These are phyloP conservation scores for Lepus europaeus DNA, from an alignment of 2,113 vertebrate genomes.

Conservation along the genomic window DNA sequence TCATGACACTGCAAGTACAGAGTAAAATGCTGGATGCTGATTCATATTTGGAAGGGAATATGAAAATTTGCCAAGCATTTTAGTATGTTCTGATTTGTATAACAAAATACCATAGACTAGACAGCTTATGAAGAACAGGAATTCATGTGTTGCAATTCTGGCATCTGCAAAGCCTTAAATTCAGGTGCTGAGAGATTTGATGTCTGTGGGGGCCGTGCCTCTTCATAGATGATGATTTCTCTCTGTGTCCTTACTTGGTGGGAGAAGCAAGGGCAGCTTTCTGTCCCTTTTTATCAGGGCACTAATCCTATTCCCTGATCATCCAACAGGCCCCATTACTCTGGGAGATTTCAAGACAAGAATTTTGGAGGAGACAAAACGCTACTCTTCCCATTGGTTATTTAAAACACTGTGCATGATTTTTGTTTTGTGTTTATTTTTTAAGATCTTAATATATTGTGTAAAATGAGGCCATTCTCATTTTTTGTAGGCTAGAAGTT, in stretches of 20 bases:
- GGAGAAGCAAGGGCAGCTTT: no score
- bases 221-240: no score
- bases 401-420: neutral
- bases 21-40: neutral
- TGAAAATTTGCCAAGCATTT: neutral
- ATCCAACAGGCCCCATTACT: no score
- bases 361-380: neutral
- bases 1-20: neutral
- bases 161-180: neutral
- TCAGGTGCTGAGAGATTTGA: neutral
- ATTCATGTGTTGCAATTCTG: neutral
- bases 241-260: neutral
- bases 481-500: neutral
- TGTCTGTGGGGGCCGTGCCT: fast-evolving
- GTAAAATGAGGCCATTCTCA: neutral
- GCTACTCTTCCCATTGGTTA: neutral
- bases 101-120: neutral
- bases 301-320: neutral
- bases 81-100: neutral
- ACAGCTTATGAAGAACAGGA: neutral
- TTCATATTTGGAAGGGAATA: neutral
- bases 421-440: neutral
- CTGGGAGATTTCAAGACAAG: neutral
- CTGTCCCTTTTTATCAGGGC: neutral
- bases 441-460: neutral